Base-by-base conservation (phyloP, 2,888 invertebrate species). In the Brachyptera risi region DNA sequence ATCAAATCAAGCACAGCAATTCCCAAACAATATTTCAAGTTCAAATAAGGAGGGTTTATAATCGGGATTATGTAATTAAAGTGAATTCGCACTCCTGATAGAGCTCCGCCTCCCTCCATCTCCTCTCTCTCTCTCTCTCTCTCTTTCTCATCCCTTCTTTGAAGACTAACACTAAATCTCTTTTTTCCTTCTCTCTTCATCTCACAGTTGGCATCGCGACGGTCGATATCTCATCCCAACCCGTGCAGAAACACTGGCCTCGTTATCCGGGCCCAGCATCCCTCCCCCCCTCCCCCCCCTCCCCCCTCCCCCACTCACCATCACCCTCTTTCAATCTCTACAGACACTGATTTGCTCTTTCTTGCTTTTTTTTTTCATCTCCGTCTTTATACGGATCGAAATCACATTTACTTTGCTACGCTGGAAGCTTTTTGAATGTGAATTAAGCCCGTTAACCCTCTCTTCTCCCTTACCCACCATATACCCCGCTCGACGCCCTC, bases 371-470 rank as follows among this genome's bases (percentile, higher is more conserved):
- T n/a, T n/a, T n/a, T n/a, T 57, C 27, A 56, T 59, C 50, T 42
- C 58, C 54, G 57, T 58, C 58, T 40, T 56, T 44, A 51, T 23
- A 26, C 59, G 57, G 58, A 63, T 63, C 63, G 62, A 62, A 64
- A 59, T 64, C 63, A 60, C 62, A 62, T 65, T 62, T 65, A 60
- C 65, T 61, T 62, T 61, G 58, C 62, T 65, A n/a, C n/a, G n/a
- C n/a, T n/a, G n/a, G n/a, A n/a, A n/a, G n/a, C n/a, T n/a, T n/a
- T n/a, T 65, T 65, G 65, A 65, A 65, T 62, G 65, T 47, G 65
- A 60, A 65, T 63, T 64, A 65, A 63, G 64, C 63, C 61, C 62
- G 63, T 64, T 64, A 63, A 27, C 61, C 63, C 60, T 49, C 35
- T 23, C 56, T 37, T 24, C 54, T 23, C 31, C 13, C 47, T 17